Evolutionary conservation across 2,888 invertebrate species (phyloP).

Genomic region (Ferdinandea cuprea): DNA sequence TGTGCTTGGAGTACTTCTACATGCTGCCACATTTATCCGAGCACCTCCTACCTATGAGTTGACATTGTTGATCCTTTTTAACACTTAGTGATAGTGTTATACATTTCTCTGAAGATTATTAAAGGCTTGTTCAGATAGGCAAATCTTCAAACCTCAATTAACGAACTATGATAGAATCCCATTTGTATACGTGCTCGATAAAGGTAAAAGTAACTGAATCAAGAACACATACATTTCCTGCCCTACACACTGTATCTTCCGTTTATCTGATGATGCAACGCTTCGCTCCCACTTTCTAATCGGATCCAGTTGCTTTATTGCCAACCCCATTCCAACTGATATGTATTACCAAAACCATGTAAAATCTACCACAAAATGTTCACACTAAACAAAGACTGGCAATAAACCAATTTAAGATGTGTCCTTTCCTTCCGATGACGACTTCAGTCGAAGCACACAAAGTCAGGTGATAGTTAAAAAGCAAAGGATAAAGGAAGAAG

Average conservation of each 20-base stretch:
- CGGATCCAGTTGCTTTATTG: slow-evolving; percentile 36
- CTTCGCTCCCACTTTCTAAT: background rate
- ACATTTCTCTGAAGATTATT: no score
- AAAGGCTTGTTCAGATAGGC: no score
- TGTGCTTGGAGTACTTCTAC: no score
- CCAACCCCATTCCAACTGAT: background rate
- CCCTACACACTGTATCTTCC: slow-evolving; percentile 3
- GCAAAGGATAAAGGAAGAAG: background rate
- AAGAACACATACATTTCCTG: background rate
- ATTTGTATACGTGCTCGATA: no score
- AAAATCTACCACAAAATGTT: slow-evolving; percentile 17
- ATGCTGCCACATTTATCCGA: no score
- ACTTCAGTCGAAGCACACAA: slow-evolving; percentile 8
- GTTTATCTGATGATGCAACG: background rate
- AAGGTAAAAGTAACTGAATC: no score
- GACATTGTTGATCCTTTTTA: no score
- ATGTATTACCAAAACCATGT: slow-evolving; percentile 5
- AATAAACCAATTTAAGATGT: slow-evolving; percentile 60
- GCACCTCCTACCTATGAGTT: no score
- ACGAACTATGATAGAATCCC: no score
- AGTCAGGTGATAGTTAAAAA: slow-evolving; percentile 56
- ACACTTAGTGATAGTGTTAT: no score
- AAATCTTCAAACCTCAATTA: no score
- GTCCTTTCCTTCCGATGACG: background rate
- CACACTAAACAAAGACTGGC: slow-evolving; percentile 46